Base-by-base conservation (phyloP, 1,140 invertebrate species). In the Caenorhabditis brenneri region DNA sequence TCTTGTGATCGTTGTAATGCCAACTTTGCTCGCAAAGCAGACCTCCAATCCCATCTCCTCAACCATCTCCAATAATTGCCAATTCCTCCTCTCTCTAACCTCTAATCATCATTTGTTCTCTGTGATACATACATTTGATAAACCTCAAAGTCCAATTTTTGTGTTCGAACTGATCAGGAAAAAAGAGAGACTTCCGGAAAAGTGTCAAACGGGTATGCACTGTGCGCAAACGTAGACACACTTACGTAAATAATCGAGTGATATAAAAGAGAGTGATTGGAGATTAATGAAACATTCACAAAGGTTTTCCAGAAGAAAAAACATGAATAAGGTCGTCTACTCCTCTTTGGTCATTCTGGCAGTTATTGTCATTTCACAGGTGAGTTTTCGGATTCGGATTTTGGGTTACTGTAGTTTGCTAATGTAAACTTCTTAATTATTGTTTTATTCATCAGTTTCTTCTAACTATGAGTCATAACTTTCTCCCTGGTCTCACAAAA, bases 21-120 rank as follows among this genome's bases (percentile, higher is more conserved):
- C 16, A 22, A 60, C 4, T 87, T 86, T 69, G 82, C 88, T 9
- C 39, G 87, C 27, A 80, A 80, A 42, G 87, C 87, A 33, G 87
- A 87, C 53, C 84, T 87, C 16, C 51, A 83, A 22, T 58, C 46
- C 5, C 87, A 88, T 48, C 27, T 53, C 24, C 22, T 48, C 10
- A 87, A 60, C 0, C 79, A 87, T 24, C n/a, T 19, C 0, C 9
- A 15, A 42, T 74, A 74, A 74, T 65, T 65, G 1, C 12, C 15
- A n/a, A n/a, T 42, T 42, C 10, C 9, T 74, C 15, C 9, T 51
- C 6, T 19, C 48, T 9, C 4, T 33, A 19, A 33, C 33, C 22
- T 15, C 6, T 33, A 22, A 22, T 33, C 29, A 29, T 33, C 29
- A 33, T 19, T 33, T n/a, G 2, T 65, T 58, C 24, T 58, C 6